Base-by-base conservation (phyloP, 2,888 invertebrate species). In the Tetramorium bicarinatum region DNA sequence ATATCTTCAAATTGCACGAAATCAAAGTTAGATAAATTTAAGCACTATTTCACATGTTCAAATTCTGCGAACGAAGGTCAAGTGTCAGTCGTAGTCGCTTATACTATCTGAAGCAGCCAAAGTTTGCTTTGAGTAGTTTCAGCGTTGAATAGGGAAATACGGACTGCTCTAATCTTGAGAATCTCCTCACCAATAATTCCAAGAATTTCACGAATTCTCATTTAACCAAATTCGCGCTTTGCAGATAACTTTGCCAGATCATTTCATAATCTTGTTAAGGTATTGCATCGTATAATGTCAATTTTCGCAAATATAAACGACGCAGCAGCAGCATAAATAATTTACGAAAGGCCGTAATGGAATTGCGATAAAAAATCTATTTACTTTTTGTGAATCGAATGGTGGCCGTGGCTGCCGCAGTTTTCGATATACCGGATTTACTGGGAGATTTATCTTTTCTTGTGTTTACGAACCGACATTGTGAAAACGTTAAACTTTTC, bases 161-260 rank as follows among this genome's bases (percentile, higher is more conserved):
- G 49, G 72, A 13, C 44, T 47, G 47, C 49, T 80, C 59, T 59
- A 80, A 80, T 80, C 79, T 72, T 59, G 72, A 49, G 59, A 59
- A 79, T 62, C 41, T 44, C 21, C 34, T 41, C 79, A 13, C 62
- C 44, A 52, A 64, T 64, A 81, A 81, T 81, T 76, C 52, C 13
- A 41, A 25, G 79, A 81, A 81, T 81, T 62, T 64, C 62, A 25
- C 81, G 29, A 82, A 79, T 82, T 82, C 79, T 76, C 77, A 64
- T 82, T 82, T 34, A 62, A 41, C 52, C 59, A 47, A 72, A 80
- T 61, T 72, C 59, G 25, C 38, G 34, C 25, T 47, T 72, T 47
- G 13, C 47, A 11, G 47, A 34, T 18, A 59, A 79, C 18, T 47
- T 56, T 18, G 47, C 3, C 44, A 21, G 13, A 18, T 59, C 47